Conservation (phyloP, 2,888 invertebrate genomes). For the Clostera curtula region DNA sequence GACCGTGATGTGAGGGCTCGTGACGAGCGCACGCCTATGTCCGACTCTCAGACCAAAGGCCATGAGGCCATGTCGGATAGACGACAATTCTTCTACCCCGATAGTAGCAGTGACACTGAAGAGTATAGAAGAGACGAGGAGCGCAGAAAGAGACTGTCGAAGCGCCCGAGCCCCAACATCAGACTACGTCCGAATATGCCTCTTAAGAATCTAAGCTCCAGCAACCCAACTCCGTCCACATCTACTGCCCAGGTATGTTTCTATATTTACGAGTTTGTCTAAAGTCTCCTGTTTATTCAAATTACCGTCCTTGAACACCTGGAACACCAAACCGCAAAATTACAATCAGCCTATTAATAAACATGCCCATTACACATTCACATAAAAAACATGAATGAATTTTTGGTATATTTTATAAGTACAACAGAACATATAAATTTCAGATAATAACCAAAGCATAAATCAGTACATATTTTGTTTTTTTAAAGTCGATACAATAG, state of each 20-base stretch:
- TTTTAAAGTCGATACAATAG: no score
- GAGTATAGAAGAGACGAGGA: slow-evolving; percentile 85
- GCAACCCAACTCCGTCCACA: slow-evolving; percentile 50
- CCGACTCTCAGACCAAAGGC: slow-evolving; percentile 53
- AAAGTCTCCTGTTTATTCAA: no score
- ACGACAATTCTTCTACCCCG: slow-evolving; percentile 67
- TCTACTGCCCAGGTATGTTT: slow-evolving; percentile 45
- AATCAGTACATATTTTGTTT: no score
- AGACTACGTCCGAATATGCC: slow-evolving; percentile 48
- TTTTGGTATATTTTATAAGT: no score
- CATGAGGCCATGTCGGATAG: slow-evolving; percentile 58
- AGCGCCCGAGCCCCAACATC: slow-evolving; percentile 50
- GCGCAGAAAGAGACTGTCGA: slow-evolving; percentile 74
- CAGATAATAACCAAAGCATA: no score
- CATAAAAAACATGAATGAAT: no score
- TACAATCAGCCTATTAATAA: no score
- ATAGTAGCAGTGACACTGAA: slow-evolving; percentile 91
- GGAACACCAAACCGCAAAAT: no score
- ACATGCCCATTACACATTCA: no score
- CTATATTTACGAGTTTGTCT: no score
- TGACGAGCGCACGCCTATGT: slow-evolving; percentile 56
- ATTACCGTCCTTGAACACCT: no score
- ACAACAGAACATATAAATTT: no score
- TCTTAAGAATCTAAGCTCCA: slow-evolving; percentile 49
- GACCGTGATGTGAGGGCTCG: slow-evolving; percentile 61